Base-by-base conservation (phyloP, 2,888 invertebrate species). In the Lobophora halterata region DNA sequence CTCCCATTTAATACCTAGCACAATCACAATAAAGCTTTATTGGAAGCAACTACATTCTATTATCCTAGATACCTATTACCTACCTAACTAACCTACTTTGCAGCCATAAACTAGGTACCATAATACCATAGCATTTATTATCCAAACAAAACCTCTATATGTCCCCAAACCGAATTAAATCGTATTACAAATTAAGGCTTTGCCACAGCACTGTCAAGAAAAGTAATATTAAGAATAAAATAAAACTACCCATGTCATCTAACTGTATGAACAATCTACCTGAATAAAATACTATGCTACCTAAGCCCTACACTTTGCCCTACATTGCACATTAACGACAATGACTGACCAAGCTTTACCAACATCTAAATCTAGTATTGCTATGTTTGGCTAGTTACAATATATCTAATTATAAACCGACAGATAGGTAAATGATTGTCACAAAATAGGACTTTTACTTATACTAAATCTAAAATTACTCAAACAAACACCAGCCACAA, bases 41-140 rank as follows among this genome's bases (percentile, higher is more conserved):
- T 76, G 77, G 75, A 83, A 80, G 78, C 79, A 46, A 68, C 77
- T 81, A 79, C 65, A 26, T 14, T 17, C 17, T 51, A 52, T 47
- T 48, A 37, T 14, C 27, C 37, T 44, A 33, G 27, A 23, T 13
- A 11, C 18, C 27, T 33, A 32, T 17, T 16, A 16, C 7, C 23
- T 29, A 40, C 25, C 20, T 12, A 35, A n/a, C n/a, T n/a, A n/a
- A n/a, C n/a, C n/a, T n/a, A n/a, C n/a, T n/a, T n/a, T n/a, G n/a
- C n/a, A n/a, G n/a, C n/a, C n/a, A n/a, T n/a, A n/a, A n/a, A n/a
- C n/a, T n/a, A n/a, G n/a, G n/a, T n/a, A n/a, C n/a, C n/a, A n/a
- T n/a, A n/a, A n/a, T n/a, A n/a, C n/a, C n/a, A n/a, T n/a, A n/a
- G n/a, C n/a, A n/a, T n/a, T n/a, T n/a, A n/a, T n/a, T n/a, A n/a